phyloP scores from a whole-genome alignment of 1,140 invertebrate genomes.

The Drosophila leontia region DNA sequence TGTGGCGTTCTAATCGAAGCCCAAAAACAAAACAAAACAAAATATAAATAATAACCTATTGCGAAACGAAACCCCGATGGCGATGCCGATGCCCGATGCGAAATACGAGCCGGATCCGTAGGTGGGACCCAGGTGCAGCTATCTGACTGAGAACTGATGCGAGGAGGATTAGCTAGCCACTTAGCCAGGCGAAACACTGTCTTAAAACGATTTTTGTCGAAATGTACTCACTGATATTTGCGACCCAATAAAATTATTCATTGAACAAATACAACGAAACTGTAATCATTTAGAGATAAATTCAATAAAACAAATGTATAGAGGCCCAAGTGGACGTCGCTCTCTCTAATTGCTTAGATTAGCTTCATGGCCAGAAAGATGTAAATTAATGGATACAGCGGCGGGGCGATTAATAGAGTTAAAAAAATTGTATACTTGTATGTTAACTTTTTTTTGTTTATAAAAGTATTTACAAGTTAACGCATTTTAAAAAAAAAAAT shows the following conservation, averaged over 20 bases:
- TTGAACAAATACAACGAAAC: constrained; percentile 48
- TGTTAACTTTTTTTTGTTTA: background rate
- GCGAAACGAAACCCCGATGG: constrained; percentile 35
- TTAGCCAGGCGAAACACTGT: constrained; percentile 58
- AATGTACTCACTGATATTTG: constrained; percentile 81
- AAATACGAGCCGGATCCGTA: constrained; percentile 18
- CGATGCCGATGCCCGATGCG: constrained; percentile 11
- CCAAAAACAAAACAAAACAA: constrained; percentile 44
- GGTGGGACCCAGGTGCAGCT: constrained; percentile 34
- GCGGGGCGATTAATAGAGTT: background rate
- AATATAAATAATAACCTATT: constrained; percentile 23
- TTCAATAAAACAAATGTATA: constrained; percentile 26
- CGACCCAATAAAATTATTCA: constrained; percentile 79
- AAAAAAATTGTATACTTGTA: background rate
- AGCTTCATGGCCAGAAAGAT: constrained; percentile 42
- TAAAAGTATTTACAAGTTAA: background rate
- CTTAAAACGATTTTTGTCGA: constrained; percentile 69
- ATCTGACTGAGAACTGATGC: constrained; percentile 62
- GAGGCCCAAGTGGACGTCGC: constrained; percentile 10
- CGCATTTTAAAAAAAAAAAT: background rate
- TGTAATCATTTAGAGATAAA: constrained; percentile 39
- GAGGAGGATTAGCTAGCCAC: constrained; percentile 41
- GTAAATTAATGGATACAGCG: constrained; percentile 32
- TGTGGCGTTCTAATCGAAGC: constrained; percentile 68
- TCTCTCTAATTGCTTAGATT: constrained; percentile 47